A percentile compares a stretch with the other conserved stretches of the same genome.
These are phyloP conservation scores for Siniperca obscura DNA, from an alignment of 2,797 vertebrate species.

Conservation along the genomic window DNA sequence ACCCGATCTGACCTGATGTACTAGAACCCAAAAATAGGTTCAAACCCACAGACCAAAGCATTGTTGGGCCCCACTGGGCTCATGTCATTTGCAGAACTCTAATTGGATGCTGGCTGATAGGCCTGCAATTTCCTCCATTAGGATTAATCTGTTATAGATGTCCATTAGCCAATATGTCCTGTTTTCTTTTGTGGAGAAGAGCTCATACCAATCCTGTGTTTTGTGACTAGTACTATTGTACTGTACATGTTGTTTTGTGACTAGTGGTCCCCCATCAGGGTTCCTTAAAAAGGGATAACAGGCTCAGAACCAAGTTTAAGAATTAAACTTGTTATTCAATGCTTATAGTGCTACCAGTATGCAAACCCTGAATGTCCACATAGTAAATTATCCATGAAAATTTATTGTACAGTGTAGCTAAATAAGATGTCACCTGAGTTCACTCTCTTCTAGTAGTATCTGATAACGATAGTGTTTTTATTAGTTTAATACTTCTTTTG, in stretches of 20 bases:
- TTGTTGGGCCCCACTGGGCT: too few species aligned
- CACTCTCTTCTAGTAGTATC: too few species aligned
- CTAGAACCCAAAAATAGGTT: neutral
- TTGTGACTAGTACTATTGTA: neutral
- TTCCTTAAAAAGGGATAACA: neutral
- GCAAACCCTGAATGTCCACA: constrained; percentile 91
- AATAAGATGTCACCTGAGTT: constrained; percentile 64
- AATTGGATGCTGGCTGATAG: constrained; percentile 8
- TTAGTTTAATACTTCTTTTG: too few species aligned
- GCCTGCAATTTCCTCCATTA: constrained; percentile 29
- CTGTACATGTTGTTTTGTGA: neutral
- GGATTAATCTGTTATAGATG: constrained; percentile 16
- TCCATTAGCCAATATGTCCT: neutral
- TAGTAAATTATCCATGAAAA: constrained; percentile 81
- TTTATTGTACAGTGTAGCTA: constrained; percentile 82
- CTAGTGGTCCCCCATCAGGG: neutral
- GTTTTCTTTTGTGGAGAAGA: neutral
- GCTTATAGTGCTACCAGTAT: constrained; percentile 80
- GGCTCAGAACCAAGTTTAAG: too few species aligned
- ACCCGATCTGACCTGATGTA: neutral
- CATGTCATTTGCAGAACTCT: constrained; percentile 7
- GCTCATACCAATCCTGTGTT: neutral
- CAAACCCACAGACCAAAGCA: neutral
- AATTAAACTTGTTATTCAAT: constrained; percentile 10
- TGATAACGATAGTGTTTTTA: too few species aligned